Percentiles rank a stretch among this genome's conserved stretches.
Conservation (phyloP, 2,888 invertebrate genomes). For the Eucriotettix oculatus region DNA sequence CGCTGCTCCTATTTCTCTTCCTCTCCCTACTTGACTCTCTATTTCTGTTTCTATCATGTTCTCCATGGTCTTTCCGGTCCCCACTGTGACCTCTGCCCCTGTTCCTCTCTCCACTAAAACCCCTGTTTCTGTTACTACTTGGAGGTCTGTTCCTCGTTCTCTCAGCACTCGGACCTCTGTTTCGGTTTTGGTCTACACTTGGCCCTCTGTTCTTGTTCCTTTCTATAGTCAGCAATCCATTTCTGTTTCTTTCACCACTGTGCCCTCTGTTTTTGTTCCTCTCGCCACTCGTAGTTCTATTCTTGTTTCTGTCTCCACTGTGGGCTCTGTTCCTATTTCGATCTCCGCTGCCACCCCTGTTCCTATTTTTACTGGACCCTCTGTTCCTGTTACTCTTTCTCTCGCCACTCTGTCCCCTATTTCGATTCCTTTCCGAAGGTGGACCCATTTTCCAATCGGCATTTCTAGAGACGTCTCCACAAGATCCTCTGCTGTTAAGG, state of each 20-base stretch:
- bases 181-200: conserved; percentile 3
- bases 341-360: conserved; percentile 23
- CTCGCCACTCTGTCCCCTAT: background rate
- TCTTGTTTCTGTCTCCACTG: background rate
- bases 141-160: background rate
- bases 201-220: background rate
- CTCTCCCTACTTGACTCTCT: conserved; percentile 13
- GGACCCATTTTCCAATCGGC: background rate
- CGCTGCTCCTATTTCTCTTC: conserved; percentile 16
- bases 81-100: conserved; percentile 26
- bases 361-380: background rate
- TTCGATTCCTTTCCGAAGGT: background rate
- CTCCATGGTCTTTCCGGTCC: conserved; percentile 12
- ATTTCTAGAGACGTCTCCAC: no score
- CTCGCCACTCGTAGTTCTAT: background rate
- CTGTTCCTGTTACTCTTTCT: background rate
- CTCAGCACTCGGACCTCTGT: background rate
- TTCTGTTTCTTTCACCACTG: background rate
- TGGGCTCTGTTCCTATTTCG: conserved; percentile 17
- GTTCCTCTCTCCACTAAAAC: background rate
- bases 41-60: conserved; percentile 23
- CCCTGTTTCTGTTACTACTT: background rate
- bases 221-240: conserved; percentile 14
- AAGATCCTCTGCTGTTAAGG: no score
- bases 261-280: conserved; percentile 1